Conservation (phyloP, 2,113 vertebrate species). For the Vanacampus margaritifer region DNA sequence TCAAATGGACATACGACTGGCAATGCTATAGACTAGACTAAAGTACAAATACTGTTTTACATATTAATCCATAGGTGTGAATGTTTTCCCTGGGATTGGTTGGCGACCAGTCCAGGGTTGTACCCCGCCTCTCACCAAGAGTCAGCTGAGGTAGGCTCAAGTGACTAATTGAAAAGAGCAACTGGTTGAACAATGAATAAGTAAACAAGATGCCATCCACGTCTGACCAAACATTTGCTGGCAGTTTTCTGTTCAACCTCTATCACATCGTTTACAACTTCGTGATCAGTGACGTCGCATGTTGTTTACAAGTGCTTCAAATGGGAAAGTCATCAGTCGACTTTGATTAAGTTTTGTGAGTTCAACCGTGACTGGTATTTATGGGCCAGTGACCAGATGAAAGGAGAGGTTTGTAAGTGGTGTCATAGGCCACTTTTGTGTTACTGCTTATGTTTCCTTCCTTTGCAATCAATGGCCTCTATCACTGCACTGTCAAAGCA, state of each 20-base stretch:
- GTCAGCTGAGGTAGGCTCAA: background rate
- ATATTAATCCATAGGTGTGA: background rate
- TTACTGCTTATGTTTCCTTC: constrained; percentile 1
- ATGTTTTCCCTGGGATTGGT: background rate
- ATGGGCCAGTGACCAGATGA: background rate
- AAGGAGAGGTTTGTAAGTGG: background rate
- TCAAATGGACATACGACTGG: background rate
- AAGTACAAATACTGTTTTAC: background rate
- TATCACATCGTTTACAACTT: background rate
- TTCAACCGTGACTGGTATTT: background rate
- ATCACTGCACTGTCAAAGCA: background rate
- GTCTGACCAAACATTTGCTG: background rate
- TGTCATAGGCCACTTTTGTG: background rate
- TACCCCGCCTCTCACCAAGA: background rate
- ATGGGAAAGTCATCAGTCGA: background rate
- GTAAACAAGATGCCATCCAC: background rate
- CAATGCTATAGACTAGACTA: background rate
- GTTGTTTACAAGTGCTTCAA: background rate
- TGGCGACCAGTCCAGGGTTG: background rate
- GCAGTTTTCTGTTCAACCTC: background rate
- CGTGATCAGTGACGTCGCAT: background rate
- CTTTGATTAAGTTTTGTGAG: background rate
- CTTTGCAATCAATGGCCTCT: background rate
- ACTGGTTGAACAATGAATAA: background rate
- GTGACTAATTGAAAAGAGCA: background rate